These are phyloP conservation scores for Oncorhynchus nerka DNA, from an alignment of 2,113 vertebrate genomes.

Conservation along the genomic window DNA sequence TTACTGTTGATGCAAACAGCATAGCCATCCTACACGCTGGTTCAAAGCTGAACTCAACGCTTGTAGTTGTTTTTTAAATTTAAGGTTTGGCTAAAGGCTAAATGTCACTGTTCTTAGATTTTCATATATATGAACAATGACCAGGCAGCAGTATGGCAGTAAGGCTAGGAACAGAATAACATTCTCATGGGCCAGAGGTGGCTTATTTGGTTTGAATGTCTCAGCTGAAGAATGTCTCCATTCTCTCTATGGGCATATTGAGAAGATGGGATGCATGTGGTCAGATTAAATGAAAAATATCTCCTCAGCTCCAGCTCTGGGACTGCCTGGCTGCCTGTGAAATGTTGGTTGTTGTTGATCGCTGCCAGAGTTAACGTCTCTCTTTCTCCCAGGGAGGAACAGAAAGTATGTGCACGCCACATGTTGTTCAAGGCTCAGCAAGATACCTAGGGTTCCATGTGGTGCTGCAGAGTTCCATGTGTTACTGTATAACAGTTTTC, in stretches of 20 bases:
- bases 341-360: slow-evolving; percentile 35
- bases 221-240: slow-evolving; percentile 37
- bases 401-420: slow-evolving; percentile 50
- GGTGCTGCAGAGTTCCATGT: background rate
- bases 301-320: slow-evolving; percentile 37
- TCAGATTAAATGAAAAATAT: slow-evolving; percentile 43
- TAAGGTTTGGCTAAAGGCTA: too few relatives aligned
- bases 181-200: slow-evolving; percentile 29
- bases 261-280: slow-evolving; percentile 46
- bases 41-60: too few relatives aligned
- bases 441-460: slow-evolving; percentile 20
- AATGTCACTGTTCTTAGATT: background rate
- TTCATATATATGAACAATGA: background rate
- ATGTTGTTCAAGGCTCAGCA: slow-evolving; percentile 48
- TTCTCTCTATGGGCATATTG: slow-evolving; percentile 18
- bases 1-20: too few relatives aligned
- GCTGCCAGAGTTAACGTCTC: slow-evolving; percentile 43
- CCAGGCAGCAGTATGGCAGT: background rate
- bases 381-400: slow-evolving; percentile 39
- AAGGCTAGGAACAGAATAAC: slow-evolving; percentile 3
- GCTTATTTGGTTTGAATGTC: slow-evolving; percentile 48
- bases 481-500: slow-evolving; percentile 10
- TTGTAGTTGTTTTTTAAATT: slow-evolving; percentile 23
- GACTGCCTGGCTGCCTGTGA: slow-evolving; percentile 15
- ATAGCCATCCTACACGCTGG: too few relatives aligned